These are phyloP conservation scores for Ellobium chinense DNA, from an alignment of 2,888 invertebrate species.

Conservation along the genomic window DNA sequence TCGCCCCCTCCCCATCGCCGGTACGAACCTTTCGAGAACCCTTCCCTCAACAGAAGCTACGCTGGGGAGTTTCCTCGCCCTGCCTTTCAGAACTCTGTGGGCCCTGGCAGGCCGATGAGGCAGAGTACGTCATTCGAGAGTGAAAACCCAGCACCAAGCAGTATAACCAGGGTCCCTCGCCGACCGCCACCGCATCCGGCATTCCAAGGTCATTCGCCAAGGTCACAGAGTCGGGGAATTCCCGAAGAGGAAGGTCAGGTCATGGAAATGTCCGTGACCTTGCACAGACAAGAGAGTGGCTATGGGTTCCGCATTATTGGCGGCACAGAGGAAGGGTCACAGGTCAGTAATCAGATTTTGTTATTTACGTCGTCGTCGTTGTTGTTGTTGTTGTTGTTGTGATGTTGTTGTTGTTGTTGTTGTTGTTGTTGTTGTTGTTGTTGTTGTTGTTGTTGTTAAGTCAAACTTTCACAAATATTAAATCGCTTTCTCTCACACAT, in stretches of 20 bases:
- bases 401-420: no score
- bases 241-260: conserved; percentile 57
- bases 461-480: no score
- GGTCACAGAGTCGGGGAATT: conserved; percentile 42
- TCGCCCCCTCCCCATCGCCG: conserved; percentile 50
- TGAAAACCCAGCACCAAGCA: conserved; percentile 81
- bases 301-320: conserved; percentile 99
- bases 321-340: conserved; percentile 97
- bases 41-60: conserved; percentile 53
- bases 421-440: no score
- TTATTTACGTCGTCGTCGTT: no score
- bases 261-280: conserved; percentile 87
- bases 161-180: conserved; percentile 69
- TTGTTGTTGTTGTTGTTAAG: no score
- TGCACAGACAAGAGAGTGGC: conserved; percentile 94
- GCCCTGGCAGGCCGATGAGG: conserved; percentile 64
- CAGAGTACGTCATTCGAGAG: conserved; percentile 84
- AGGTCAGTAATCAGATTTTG: no score
- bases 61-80: conserved; percentile 50
- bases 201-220: conserved; percentile 53
- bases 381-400: no score
- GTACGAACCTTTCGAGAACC: conserved; percentile 51
- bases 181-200: conserved; percentile 60
- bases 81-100: conserved; percentile 46
- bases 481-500: no score